phyloP scores from a whole-genome alignment of 2,797 vertebrate species.

The Ptychadena robeensis region DNA sequence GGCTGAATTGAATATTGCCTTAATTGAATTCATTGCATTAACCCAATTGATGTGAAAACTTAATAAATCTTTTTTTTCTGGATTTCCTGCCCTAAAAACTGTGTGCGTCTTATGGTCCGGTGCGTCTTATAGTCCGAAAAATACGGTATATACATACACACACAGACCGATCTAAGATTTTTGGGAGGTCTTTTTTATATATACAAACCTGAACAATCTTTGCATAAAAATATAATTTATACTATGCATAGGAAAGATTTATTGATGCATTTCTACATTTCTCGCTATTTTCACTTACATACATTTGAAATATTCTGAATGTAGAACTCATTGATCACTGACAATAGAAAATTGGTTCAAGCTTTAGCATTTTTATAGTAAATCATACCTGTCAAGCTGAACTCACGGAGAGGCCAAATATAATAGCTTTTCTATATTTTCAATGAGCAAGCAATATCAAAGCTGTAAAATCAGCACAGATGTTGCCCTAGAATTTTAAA shows the following conservation, averaged over 20 bases:
- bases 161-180: too few species aligned
- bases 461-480: constrained; percentile 61
- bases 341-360: constrained; percentile 60
- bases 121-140: too few species aligned
- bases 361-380: constrained; percentile 58
- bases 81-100: too few species aligned
- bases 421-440: constrained; percentile 61
- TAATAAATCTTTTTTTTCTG: too few species aligned
- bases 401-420: constrained; percentile 56
- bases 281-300: constrained; percentile 31
- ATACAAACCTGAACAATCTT: too few species aligned
- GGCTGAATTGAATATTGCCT: too few species aligned
- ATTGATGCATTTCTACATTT: not conserved
- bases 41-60: too few species aligned
- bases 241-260: not conserved
- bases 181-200: too few species aligned
- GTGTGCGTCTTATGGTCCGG: too few species aligned
- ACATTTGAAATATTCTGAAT: constrained; percentile 33
- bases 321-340: constrained; percentile 50
- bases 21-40: too few species aligned
- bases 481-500: constrained; percentile 41
- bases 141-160: too few species aligned
- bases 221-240: not conserved
- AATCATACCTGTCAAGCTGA: constrained; percentile 57
- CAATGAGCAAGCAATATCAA: constrained; percentile 58